Evolutionary conservation across 2,113 vertebrate genomes (phyloP).

Genomic region (Pelobates fuscus): DNA sequence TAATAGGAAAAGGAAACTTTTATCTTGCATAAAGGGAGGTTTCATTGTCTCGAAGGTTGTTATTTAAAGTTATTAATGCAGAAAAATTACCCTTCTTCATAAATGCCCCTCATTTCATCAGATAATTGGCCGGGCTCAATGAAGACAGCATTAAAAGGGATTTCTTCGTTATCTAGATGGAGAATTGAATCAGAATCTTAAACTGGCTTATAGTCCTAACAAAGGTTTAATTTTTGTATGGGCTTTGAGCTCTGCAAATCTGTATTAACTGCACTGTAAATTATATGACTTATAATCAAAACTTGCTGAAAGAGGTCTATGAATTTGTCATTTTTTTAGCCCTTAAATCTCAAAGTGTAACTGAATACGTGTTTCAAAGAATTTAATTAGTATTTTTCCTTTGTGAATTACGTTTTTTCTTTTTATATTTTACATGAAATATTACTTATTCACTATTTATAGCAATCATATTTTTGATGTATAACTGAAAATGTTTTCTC

Average conservation of each 20-base stretch:
- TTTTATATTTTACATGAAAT: not conserved
- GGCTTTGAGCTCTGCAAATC: conserved; percentile 11
- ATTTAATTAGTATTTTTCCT: not conserved
- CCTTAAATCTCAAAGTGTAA: not conserved
- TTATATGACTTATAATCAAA: conserved; percentile 19
- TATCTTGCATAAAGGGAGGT: conserved; percentile 61
- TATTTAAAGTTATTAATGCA: conserved; percentile 69
- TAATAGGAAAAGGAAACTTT: conserved; percentile 69
- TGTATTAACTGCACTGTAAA: conserved; percentile 16
- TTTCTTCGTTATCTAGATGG: conserved; percentile 45
- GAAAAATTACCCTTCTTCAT: conserved; percentile 64
- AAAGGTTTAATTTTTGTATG: conserved; percentile 7
- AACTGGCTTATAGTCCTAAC: conserved; percentile 15
- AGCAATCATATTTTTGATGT: not conserved
- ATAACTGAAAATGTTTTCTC: not conserved
- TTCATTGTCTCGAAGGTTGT: conserved; percentile 63
- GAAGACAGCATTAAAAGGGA: conserved; percentile 62
- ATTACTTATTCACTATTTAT: too few relatives aligned
- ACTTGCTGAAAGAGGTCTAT: conserved; percentile 5
- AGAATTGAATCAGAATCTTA: conserved; percentile 2
- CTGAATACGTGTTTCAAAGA: not conserved
- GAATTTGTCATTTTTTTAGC: not conserved
- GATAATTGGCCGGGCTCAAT: conserved; percentile 63
- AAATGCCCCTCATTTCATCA: conserved; percentile 65
- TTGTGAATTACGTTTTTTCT: not conserved